Conservation (phyloP, 2,797 vertebrate genomes). For the Sternotherus odoratus region DNA sequence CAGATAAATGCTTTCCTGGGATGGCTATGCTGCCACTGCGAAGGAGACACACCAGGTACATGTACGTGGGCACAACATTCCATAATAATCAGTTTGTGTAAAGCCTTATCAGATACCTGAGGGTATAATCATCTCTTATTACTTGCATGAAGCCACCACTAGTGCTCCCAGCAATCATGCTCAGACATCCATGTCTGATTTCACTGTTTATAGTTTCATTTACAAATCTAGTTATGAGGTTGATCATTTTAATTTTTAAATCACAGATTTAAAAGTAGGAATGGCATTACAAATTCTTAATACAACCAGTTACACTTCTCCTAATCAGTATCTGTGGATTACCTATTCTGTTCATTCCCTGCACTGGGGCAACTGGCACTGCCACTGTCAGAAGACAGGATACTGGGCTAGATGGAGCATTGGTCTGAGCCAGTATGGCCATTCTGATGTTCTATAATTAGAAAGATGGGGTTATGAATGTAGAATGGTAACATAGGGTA, state of each 20-base stretch:
- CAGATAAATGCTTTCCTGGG: not conserved
- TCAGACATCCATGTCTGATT: not conserved
- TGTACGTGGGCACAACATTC: rapidly evolving
- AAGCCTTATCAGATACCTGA: not conserved
- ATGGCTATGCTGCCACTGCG: not conserved
- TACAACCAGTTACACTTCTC: not conserved
- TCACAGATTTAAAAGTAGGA: not conserved
- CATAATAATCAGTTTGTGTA: not conserved
- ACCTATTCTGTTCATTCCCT: not conserved
- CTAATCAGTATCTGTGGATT: not conserved
- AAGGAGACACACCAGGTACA: not conserved
- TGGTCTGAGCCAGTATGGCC: no score
- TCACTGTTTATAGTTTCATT: not conserved
- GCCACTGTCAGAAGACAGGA: no score
- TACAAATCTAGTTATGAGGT: not conserved
- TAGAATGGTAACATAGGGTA: not conserved
- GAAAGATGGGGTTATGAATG: not conserved
- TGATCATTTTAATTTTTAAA: not conserved
- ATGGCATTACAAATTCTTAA: rapidly evolving
- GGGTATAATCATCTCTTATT: not conserved
- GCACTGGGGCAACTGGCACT: no score
- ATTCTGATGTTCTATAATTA: not conserved
- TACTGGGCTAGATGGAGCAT: no score
- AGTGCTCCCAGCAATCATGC: not conserved
- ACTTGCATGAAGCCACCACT: rapidly evolving